Evolutionary conservation across 2,888 invertebrate genomes (phyloP).

Genomic region (Pristionchus japonicus): DNA sequence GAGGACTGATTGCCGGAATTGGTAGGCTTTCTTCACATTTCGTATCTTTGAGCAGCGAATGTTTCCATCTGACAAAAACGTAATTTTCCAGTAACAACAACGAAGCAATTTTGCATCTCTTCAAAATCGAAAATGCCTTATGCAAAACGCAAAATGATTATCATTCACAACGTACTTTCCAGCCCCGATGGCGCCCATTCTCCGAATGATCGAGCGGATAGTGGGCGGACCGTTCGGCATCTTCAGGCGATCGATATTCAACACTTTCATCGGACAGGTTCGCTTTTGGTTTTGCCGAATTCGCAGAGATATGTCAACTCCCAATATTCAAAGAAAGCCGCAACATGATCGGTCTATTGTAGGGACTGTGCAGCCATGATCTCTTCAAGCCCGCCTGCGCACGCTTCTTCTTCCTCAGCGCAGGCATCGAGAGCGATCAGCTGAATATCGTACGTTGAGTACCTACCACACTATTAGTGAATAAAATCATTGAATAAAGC

Average conservation of each 20-base stretch:
- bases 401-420: background rate
- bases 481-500: background rate
- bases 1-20: conserved; percentile 68
- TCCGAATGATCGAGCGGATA: background rate
- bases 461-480: background rate
- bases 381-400: background rate
- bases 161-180: background rate
- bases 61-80: too few relatives aligned
- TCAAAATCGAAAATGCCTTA: background rate
- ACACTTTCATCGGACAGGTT: background rate
- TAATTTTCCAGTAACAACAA: too few relatives aligned
- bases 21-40: conserved; percentile 14
- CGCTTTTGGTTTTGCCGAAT: background rate
- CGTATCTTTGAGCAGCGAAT: too few relatives aligned
- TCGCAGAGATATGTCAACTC: too few relatives aligned
- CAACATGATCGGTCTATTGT: background rate
- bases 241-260: conserved; percentile 27
- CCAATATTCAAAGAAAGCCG: too few relatives aligned
- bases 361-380: background rate
- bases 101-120: too few relatives aligned
- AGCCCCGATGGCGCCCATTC: conserved; percentile 9
- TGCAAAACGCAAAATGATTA: too few relatives aligned
- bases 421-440: background rate
- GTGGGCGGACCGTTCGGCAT: conserved; percentile 13
- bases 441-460: conserved; percentile 13